A percentile compares a stretch with the other conserved stretches of the same genome.
phyloP scores from a whole-genome alignment of 2,797 vertebrate genomes.

The Ambastaia sidthimunki region DNA sequence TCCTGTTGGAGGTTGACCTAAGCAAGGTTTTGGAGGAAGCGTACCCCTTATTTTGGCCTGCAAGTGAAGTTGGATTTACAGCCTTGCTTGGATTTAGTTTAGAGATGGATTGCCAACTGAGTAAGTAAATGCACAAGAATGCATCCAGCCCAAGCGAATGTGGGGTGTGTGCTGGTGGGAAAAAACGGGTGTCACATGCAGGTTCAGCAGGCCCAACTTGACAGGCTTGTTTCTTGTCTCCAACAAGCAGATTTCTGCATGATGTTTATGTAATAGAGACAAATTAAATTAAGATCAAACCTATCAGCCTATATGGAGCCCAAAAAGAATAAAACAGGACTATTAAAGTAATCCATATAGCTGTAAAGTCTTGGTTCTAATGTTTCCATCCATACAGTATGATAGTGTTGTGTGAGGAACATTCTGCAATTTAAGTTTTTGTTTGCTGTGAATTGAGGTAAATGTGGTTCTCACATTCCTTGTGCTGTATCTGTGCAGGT shows the following conservation, averaged over 20 bases:
- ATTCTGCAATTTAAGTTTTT: too few species aligned
- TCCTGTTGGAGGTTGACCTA: neutral
- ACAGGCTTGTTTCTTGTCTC: constrained; percentile 54
- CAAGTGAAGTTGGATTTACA: constrained; percentile 16
- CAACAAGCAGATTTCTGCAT: constrained; percentile 35
- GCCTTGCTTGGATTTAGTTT: constrained; percentile 7
- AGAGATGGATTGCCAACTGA: constrained; percentile 24
- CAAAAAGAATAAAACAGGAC: too few species aligned
- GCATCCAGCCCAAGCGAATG: neutral
- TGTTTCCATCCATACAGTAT: too few species aligned
- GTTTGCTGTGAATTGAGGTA: too few species aligned
- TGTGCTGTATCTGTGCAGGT: neutral
- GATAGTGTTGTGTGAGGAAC: too few species aligned
- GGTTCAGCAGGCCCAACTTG: constrained; percentile 50
- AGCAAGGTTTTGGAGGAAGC: constrained; percentile 19
- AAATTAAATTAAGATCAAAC: neutral
- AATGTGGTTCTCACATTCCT: too few species aligned
- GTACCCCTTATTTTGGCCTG: constrained; percentile 39
- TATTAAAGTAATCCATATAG: too few species aligned
- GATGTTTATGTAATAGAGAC: too few species aligned
- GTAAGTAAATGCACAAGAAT: constrained; percentile 9
- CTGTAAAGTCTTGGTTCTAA: too few species aligned
- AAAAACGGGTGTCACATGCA: neutral
- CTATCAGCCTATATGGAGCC: neutral
- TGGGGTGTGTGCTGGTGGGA: constrained; percentile 6